Conservation (phyloP, 2,797 vertebrate species). For the Fratercula arctica region DNA sequence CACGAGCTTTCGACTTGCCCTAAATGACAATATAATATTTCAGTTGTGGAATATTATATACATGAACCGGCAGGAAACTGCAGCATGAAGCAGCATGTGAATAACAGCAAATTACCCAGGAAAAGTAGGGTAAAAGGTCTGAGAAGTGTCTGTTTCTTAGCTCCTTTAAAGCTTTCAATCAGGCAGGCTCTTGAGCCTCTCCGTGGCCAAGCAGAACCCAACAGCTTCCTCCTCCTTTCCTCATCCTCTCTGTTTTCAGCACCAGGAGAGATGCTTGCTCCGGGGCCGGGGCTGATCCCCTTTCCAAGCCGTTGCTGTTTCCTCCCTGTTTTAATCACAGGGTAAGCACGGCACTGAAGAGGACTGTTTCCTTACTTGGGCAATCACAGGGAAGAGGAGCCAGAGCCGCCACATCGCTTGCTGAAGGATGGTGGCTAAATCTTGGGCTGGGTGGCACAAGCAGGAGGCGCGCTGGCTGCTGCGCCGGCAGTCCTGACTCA, state of each 20-base stretch:
- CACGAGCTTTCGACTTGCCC: not conserved
- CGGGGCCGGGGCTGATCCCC: not conserved
- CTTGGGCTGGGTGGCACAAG: not conserved
- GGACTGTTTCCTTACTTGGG: not conserved
- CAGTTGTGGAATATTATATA: not conserved
- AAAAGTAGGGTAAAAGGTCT: not conserved
- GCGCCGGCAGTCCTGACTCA: not conserved
- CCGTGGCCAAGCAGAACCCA: not conserved
- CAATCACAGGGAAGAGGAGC: not conserved
- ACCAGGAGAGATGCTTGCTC: not conserved
- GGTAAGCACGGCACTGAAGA: not conserved
- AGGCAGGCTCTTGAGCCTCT: not conserved
- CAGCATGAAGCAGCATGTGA: not conserved
- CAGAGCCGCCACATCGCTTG: not conserved
- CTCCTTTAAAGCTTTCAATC: not conserved
- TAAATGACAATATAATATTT: not conserved
- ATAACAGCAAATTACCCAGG: not conserved
- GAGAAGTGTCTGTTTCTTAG: not conserved
- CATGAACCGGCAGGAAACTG: not conserved
- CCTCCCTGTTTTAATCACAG: not conserved
- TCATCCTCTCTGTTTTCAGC: not conserved
- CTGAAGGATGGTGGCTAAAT: not conserved
- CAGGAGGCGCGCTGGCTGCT: not conserved
- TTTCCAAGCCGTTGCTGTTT: not conserved
- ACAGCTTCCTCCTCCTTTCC: not conserved